Evolutionary conservation across 2,888 invertebrate genomes (phyloP), one percentile per base, ranked within the genome.

Genomic region (Liodrosophila aerea): DNA sequence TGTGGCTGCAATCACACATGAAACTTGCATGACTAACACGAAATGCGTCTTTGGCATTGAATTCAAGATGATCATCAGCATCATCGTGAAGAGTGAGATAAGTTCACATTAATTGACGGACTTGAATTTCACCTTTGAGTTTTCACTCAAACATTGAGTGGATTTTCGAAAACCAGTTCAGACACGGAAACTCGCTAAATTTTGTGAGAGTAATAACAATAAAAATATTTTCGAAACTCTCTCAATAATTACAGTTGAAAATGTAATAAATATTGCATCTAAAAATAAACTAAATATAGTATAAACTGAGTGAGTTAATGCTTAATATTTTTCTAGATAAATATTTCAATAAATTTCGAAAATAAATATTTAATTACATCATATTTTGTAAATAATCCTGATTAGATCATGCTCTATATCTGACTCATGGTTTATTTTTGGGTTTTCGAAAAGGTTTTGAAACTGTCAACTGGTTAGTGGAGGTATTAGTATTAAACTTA

Each of bases 11-110:
- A 54, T 67, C 59, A 36, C 31, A 45, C 57, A 47, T 54, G 68
- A 74, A 65, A 60, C 43, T 51, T 59, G 62, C 36, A 78, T 82
- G 83, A 78, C 80, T 76, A 78, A 78, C 52, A 41, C 37, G 4
- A 50, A 57, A 59, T 62, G 51, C 46, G 57, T 49, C 67, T 68
- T 56, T 78, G 76, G 60, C 71, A 76, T 77, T 77, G 75, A 81
- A 54, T 29, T 36, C 16, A 22, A 53, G 36, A 50, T 52, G 30
- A 51, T 40, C 30, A 50, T 53, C 37, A 33, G 43, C 16, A 50
- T 43, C 33, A 52, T 43, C 33, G 44, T 34, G 15, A 36, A 22
- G 22, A 4, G 22, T 22, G 22, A 22, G 45, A 31, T 49, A 51
- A 69, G 57, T 45, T 46, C 44, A 50, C 43, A 52, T 41, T 50